Evolutionary conservation across 35 echinoderm and acorn worm species (phyloP).

Genomic region (Ophiothrix spiculata): DNA sequence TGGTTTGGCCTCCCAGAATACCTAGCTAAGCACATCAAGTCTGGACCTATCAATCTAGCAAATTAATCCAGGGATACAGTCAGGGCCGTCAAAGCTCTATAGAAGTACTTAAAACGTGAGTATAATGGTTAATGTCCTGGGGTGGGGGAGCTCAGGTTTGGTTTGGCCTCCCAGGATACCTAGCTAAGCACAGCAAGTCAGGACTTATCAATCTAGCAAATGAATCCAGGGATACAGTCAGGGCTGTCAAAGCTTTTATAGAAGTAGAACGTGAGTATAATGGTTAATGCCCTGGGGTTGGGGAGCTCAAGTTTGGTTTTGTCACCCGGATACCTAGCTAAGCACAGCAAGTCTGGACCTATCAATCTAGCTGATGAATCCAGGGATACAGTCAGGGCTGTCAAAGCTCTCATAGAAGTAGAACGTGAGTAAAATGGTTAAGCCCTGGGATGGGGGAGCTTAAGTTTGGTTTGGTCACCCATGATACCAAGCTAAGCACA

Average conservation of each 20-base stretch:
- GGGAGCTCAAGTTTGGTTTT: neutral
- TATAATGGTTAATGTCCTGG: too few relatives aligned
- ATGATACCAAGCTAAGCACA: conserved; percentile 64
- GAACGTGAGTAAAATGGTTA: conserved; percentile 83
- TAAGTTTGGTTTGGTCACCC: too few relatives aligned
- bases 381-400: conserved; percentile 82
- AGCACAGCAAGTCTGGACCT: conserved; percentile 64
- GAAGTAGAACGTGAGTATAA: conserved; percentile 89
- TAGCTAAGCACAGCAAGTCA: conserved; percentile 57
- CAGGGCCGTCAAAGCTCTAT: too few relatives aligned
- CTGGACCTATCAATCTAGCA: too few relatives aligned
- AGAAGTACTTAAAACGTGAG: too few relatives aligned
- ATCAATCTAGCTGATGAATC: conserved; percentile 73
- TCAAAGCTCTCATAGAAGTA: conserved; percentile 85
- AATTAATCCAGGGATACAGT: too few relatives aligned
- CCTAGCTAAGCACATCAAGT: too few relatives aligned
- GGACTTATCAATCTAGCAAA: conserved; percentile 62
- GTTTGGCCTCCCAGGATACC: conserved; percentile 71
- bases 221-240: conserved; percentile 82
- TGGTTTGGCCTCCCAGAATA: too few relatives aligned
- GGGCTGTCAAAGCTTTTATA: conserved; percentile 82
- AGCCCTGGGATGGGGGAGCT: too few relatives aligned
- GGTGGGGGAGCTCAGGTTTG: too few relatives aligned
- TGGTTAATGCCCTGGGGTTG: neutral
- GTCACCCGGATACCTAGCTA: too few relatives aligned